Evolutionary conservation across 2,888 invertebrate species (phyloP).

Genomic region (Sinohyriopsis cumingii): DNA sequence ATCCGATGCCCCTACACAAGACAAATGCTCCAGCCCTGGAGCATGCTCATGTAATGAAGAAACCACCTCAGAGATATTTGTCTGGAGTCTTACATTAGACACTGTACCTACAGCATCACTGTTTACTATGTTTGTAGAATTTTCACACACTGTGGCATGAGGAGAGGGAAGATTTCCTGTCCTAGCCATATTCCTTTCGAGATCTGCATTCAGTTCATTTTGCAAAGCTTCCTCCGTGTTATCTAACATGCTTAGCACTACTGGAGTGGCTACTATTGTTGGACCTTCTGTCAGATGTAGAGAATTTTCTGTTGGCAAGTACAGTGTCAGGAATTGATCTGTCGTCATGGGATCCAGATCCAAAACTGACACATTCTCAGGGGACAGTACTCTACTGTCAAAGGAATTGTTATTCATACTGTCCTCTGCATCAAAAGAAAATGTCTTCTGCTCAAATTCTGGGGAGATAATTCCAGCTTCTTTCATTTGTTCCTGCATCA

Average conservation of each 20-base stretch:
- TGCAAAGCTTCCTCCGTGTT: slow-evolving; percentile 52
- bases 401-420: too few species aligned
- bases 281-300: slow-evolving; percentile 44
- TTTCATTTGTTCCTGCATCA: slow-evolving; percentile 48
- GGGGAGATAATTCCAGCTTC: slow-evolving; percentile 33
- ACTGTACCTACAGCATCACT: too few species aligned
- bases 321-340: too few species aligned
- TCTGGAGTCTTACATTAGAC: too few species aligned
- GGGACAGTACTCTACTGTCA: slow-evolving; percentile 32
- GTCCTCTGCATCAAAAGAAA: slow-evolving; percentile 32
- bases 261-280: slow-evolving; percentile 38
- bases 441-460: slow-evolving; percentile 29
- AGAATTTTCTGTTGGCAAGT: slow-evolving; percentile 33
- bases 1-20: slow-evolving; percentile 20
- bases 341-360: slow-evolving; percentile 9
- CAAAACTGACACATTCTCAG: slow-evolving; percentile 34
- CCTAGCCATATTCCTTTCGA: slow-evolving; percentile 49
- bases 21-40: slow-evolving; percentile 20
- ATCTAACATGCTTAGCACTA: slow-evolving; percentile 37
- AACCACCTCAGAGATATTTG: too few species aligned
- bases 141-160: slow-evolving; percentile 36
- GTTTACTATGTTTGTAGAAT: slow-evolving; percentile 7
- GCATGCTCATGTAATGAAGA: slow-evolving; percentile 6
- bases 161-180: slow-evolving; percentile 26
- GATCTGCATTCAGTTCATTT: slow-evolving; percentile 56